Base-by-base conservation (phyloP, 2,113 vertebrate genomes). In the Pseudopodoces humilis region DNA sequence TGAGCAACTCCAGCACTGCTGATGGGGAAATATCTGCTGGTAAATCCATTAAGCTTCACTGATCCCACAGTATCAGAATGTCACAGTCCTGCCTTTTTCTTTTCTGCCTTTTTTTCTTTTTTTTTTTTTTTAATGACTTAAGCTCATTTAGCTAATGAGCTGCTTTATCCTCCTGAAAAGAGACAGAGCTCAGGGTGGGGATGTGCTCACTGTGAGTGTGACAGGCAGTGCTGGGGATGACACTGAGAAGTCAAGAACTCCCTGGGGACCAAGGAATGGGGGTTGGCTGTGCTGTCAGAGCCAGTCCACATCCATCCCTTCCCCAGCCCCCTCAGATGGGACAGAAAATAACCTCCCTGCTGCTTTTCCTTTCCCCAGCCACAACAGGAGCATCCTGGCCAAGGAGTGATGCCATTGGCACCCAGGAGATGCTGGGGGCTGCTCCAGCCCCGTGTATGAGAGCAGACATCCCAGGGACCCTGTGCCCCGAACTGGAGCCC, bases 11-110 rank as follows among this genome's bases (percentile, higher is more conserved):
- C 72, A 25, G 43, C 4, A 0, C 39, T 70, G 78, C 89, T 78
- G 55, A 72, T 86, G 71, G 79, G 70, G 64, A 95, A 94, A 86
- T 71, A 50, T 15, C 60, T 83, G 47, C 24, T 44, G 63, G 74
- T 55, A 95, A 96, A 88, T 58, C 91, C 89, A 67, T 50, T 86
- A 90, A 91, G 62, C 76, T 88, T 35, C 53, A 28, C 81, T 78
- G 56, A 89, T 92, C 67, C 2, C 3, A 21, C 14, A 27, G 41
- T 35, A 39, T 43, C 47, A 87, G 62, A 86, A 69, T 68, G 69
- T 72, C 71, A 56, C 33, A 74, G 27, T 59, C 46, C 31, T 89
- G 62, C 16, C n/a, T 18, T 83, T 60, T 92, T 62, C 64, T 20
- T 76, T 16, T 62, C n/a, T 75, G 14, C 1, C 5, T 60, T 44